phyloP scores from a whole-genome alignment of 1,140 invertebrate species.

The Olivierus martensii region DNA sequence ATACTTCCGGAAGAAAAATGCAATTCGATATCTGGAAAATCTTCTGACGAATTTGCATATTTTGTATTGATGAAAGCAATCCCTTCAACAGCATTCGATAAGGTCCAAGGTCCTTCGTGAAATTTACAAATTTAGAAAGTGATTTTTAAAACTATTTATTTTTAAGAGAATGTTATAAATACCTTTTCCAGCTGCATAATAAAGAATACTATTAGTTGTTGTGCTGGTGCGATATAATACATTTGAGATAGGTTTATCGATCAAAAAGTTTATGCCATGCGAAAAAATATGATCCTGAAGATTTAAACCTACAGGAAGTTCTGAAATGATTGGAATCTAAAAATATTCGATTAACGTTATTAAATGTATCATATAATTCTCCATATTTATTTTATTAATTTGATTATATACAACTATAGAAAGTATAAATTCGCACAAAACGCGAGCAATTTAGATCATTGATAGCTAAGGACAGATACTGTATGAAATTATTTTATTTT shows the following conservation, averaged over 20 bases:
- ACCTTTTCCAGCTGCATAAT: constrained; percentile 9
- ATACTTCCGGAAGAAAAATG: constrained; percentile 38
- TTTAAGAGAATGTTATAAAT: too few relatives aligned
- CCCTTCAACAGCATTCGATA: constrained; percentile 41
- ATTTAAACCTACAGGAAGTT: constrained; percentile 34
- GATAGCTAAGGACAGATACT: too few relatives aligned
- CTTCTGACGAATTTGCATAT: constrained; percentile 61
- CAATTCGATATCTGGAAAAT: constrained; percentile 80
- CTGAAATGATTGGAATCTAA: constrained; percentile 18
- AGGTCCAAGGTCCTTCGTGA: too few relatives aligned
- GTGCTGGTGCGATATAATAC: constrained; percentile 44
- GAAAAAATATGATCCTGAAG: constrained; percentile 25
- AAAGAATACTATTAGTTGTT: constrained; percentile 36
- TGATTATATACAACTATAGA: too few relatives aligned
- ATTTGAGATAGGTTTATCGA: not conserved
- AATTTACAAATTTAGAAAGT: too few relatives aligned
- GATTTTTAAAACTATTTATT: too few relatives aligned
- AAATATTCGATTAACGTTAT: too few relatives aligned
- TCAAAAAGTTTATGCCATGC: constrained; percentile 8
- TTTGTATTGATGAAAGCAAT: constrained; percentile 73
- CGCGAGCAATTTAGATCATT: too few relatives aligned
- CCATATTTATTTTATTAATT: too few relatives aligned
- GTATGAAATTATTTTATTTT: too few relatives aligned
- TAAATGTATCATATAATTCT: too few relatives aligned
- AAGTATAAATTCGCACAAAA: too few relatives aligned